phyloP scores from a whole-genome alignment of 1,140 invertebrate genomes.

The Brachionus sp. region DNA sequence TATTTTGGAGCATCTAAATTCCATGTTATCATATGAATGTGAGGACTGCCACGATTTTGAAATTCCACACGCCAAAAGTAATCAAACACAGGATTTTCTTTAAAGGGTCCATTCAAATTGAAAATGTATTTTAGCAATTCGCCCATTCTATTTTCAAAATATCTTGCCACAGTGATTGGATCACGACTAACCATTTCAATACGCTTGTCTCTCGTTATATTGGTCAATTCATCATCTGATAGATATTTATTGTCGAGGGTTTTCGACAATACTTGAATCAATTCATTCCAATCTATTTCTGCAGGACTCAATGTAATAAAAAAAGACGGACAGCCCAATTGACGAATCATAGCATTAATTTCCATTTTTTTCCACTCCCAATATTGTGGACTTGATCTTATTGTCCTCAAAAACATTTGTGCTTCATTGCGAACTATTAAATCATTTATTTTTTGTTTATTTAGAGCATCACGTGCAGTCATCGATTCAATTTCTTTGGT shows the following conservation, averaged over 20 bases:
- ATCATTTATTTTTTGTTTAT: background rate
- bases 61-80: slow-evolving; percentile 22
- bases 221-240: background rate
- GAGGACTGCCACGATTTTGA: background rate
- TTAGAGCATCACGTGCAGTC: background rate
- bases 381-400: slow-evolving; percentile 7
- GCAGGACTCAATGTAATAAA: background rate
- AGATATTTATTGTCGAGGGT: background rate
- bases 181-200: background rate
- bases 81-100: background rate
- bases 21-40: background rate
- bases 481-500: background rate
- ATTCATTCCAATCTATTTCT: background rate
- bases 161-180: background rate
- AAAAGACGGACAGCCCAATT: background rate
- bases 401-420: slow-evolving; percentile 9
- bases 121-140: background rate
- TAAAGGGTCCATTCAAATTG: background rate
- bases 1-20: background rate
- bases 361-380: background rate
- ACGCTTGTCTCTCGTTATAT: background rate
- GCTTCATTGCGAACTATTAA: background rate
- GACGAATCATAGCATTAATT: background rate
- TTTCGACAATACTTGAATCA: background rate
- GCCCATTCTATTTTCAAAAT: background rate